Base-by-base conservation (phyloP, 2,797 vertebrate species). In the Leptatherina wallacei region DNA sequence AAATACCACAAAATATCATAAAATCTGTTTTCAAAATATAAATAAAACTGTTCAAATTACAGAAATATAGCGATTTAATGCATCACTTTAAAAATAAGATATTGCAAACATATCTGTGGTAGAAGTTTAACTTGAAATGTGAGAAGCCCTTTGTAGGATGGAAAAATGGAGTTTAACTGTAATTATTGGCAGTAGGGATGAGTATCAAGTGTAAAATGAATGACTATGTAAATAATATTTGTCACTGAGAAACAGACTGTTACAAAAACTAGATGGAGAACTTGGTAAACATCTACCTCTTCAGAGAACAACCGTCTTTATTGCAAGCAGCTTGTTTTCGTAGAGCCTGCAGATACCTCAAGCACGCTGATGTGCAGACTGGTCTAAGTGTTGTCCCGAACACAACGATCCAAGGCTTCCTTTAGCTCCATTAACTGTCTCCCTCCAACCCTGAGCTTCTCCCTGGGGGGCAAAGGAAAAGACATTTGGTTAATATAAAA, bases 401-500 rank as follows among this genome's bases (percentile, higher is more conserved):
- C 89, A 63, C 95, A 96, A 55, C 90, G 91, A 74, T 96, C 95
- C 85, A 98, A 90, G 10, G 87, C 91, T 2, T 71, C 74, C 11
- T 94, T 94, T 61, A 99, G 90, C 67, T 95, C 93, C 54, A 92
- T 88, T 82, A 99, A 85, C 66, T 98, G 96, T 69, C 60, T 87
- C 44, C 94, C 95, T 16, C 97, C 96, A 0, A 95, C 75, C 9
- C 87, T 75, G 69, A 98, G 87, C 86, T 94, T 96, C 79, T 96
- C 94, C 90, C 97, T 98, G 77, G 36, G 24, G 42, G 77, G 68
- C 47, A 77, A 22, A 73, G 10, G 42, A 7, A 51, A 47, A 58
- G 6, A 65, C 4, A 13, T 20, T 40, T 35, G 5, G 32, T 47
- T 36, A 10, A 1, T 0, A 42, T 64, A 47, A 36, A 16, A 30